A percentile compares a stretch with the other conserved stretches of the same genome.
Conservation (phyloP, 2,888 invertebrate species). For the Pristionchus mayeri region DNA sequence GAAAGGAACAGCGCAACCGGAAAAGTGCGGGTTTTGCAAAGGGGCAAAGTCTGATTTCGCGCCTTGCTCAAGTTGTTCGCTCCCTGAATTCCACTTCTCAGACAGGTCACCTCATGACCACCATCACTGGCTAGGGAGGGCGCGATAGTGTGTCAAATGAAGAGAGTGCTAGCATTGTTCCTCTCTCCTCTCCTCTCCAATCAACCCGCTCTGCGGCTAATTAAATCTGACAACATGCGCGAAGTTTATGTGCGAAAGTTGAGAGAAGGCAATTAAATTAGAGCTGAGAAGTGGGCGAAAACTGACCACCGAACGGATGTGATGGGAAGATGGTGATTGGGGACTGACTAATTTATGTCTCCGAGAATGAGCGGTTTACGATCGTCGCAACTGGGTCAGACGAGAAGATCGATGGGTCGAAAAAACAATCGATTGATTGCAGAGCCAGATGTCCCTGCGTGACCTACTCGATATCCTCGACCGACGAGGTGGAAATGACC, state of each 20-base stretch:
- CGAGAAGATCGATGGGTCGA: background rate
- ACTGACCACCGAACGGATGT: background rate
- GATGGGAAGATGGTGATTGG: background rate
- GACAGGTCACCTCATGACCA: too few relatives aligned
- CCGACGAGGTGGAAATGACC: background rate
- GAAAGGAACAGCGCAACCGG: background rate
- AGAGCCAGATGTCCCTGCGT: constrained; percentile 12
- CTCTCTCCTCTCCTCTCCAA: background rate
- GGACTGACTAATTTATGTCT: background rate
- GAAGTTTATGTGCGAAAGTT: constrained; percentile 36
- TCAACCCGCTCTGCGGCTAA: background rate
- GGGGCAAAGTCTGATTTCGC: too few relatives aligned
- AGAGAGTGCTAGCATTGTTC: background rate
- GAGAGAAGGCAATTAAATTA: background rate
- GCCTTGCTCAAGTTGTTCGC: too few relatives aligned
- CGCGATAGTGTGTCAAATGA: too few relatives aligned
- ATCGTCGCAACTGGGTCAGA: background rate
- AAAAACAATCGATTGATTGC: background rate
- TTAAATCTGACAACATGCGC: background rate
- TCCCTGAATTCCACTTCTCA: too few relatives aligned
- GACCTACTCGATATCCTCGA: constrained; percentile 18
- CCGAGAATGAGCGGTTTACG: background rate
- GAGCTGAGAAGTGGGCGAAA: background rate
- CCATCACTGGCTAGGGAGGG: too few relatives aligned
- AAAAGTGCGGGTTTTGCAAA: background rate